Base-by-base conservation (phyloP, 2,888 invertebrate genomes). In the Chromoteleia sp. region DNA sequence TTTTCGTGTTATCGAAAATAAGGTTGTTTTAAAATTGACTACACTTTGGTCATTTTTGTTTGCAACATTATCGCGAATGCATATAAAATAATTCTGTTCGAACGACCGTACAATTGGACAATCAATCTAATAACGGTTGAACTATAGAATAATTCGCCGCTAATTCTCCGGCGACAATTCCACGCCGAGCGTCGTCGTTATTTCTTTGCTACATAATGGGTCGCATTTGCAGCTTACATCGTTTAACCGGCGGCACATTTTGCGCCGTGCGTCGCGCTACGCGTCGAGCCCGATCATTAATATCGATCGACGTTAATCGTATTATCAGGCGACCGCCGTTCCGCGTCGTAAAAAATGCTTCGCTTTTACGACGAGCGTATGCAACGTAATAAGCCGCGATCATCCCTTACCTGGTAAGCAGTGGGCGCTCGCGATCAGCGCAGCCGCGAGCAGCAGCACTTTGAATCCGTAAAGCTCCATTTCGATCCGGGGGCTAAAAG, bases 371-470 rank as follows among this genome's bases (percentile, higher is more conserved):
- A 25, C 43, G 56, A 30, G 58, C 39, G 50, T 19, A 15, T 36
- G 61, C 73, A 39, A 43, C 41, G 52, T 50, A 73, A 61, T 56
- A 43, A 58, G 67, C 48, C 30, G 45, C 48, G 61, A 59, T 50
- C 58, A 77, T 77, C 39, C 71, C 74, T 90, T 86, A 91, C 91
- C 84, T 83, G 91, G 91, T 48, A 80, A 86, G 76, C 85, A 84
- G 77, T 87, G 86, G 67, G 87, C 85, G 74, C 83, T 75, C 54
- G 89, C 89, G 83, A 91, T 61, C 50, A 89, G 70, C 65, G 85
- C 86, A 81, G 84, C 78, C 50, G 85, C 85, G 68, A 88, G 67
- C 68, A 88, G 70, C 58, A 89, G 48, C 50, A 84, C 85, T 56
- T 73, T 76, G 45, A 84, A 54, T 70, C 43, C 79, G 68, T 83